Conservation (phyloP, 1,140 invertebrate species). For the Drosophila lini region DNA sequence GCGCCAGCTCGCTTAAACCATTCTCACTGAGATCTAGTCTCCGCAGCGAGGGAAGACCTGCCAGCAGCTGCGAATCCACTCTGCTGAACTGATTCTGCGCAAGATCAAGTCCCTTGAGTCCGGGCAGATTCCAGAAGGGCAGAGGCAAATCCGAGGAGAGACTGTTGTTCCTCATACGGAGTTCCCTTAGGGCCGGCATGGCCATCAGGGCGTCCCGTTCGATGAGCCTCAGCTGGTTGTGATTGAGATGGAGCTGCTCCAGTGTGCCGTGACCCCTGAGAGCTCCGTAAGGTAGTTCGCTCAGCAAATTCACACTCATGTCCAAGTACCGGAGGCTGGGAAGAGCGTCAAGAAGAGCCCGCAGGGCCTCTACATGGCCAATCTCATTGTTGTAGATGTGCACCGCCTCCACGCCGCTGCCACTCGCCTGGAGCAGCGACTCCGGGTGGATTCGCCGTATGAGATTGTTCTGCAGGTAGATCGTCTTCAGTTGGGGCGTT, state of each 20-base stretch:
- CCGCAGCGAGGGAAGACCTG: slow-evolving; percentile 90
- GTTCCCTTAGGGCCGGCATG: slow-evolving; percentile 92
- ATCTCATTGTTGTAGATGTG: slow-evolving; percentile 91
- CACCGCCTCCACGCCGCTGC: slow-evolving; percentile 90
- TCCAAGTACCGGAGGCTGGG: slow-evolving; percentile 91
- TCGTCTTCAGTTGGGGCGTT: slow-evolving; percentile 88
- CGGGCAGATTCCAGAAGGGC: slow-evolving; percentile 92
- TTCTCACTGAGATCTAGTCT: slow-evolving; percentile 93
- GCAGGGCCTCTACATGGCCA: slow-evolving; percentile 88
- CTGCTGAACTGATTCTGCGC: slow-evolving; percentile 90
- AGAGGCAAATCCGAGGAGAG: slow-evolving; percentile 87
- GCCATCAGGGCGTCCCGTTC: slow-evolving; percentile 91
- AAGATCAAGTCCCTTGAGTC: slow-evolving; percentile 92
- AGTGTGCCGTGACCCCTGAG: slow-evolving; percentile 91
- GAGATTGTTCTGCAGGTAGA: slow-evolving; percentile 92
- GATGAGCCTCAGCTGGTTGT: slow-evolving; percentile 90
- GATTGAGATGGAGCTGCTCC: slow-evolving; percentile 91
- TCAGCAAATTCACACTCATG: slow-evolving; percentile 90
- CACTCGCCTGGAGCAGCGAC: slow-evolving; percentile 90
- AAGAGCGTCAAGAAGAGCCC: slow-evolving; percentile 90
- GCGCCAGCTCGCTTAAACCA: slow-evolving; percentile 88
- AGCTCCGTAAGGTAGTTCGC: slow-evolving; percentile 90
- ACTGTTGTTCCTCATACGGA: slow-evolving; percentile 92
- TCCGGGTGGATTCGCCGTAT: slow-evolving; percentile 92
- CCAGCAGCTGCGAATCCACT: slow-evolving; percentile 89